A percentile compares a stretch with the other conserved stretches of the same genome.
Conservation (phyloP, 2,888 invertebrate genomes). For the Linyphia triangularis region DNA sequence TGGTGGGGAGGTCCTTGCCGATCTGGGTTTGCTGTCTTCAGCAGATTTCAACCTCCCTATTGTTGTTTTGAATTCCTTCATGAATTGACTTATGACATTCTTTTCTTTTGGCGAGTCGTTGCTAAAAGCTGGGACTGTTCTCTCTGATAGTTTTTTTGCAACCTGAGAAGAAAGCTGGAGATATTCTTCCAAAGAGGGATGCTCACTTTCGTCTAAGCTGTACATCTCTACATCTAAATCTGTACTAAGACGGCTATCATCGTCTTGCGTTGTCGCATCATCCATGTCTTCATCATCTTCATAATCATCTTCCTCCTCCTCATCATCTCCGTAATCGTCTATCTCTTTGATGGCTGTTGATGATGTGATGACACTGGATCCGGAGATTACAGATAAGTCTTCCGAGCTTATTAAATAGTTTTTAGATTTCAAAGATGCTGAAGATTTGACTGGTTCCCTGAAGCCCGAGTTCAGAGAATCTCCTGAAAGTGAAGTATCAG, state of each 20-base stretch:
- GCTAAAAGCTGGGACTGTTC: conserved; percentile 67
- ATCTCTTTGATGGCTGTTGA: conserved; percentile 67
- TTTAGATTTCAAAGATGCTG: conserved; percentile 31
- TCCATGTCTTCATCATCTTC: conserved; percentile 49
- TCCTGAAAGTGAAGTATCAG: conserved; percentile 63
- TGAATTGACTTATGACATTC: conserved; percentile 67
- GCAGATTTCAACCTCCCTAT: conserved; percentile 59
- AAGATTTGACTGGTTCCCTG: conserved; percentile 49
- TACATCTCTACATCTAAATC: conserved; percentile 63
- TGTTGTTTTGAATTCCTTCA: conserved; percentile 71
- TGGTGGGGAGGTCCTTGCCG: conserved; percentile 31
- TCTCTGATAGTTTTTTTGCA: conserved; percentile 72
- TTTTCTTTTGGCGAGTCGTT: conserved; percentile 65
- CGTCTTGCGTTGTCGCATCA: conserved; percentile 52
- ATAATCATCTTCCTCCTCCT: not conserved
- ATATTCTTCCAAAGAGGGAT: conserved; percentile 74
- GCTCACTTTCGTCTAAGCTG: conserved; percentile 69
- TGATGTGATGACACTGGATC: conserved; percentile 66
- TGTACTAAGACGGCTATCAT: conserved; percentile 67
- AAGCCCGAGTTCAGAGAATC: conserved; percentile 71
- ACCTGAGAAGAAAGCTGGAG: conserved; percentile 70
- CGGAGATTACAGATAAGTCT: conserved; percentile 58
- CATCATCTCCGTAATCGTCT: conserved; percentile 59
- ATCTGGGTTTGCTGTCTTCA: conserved; percentile 53
- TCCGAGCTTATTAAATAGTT: conserved; percentile 28